Base-by-base conservation (phyloP, 1,140 invertebrate species). In the Calosoma granatense region DNA sequence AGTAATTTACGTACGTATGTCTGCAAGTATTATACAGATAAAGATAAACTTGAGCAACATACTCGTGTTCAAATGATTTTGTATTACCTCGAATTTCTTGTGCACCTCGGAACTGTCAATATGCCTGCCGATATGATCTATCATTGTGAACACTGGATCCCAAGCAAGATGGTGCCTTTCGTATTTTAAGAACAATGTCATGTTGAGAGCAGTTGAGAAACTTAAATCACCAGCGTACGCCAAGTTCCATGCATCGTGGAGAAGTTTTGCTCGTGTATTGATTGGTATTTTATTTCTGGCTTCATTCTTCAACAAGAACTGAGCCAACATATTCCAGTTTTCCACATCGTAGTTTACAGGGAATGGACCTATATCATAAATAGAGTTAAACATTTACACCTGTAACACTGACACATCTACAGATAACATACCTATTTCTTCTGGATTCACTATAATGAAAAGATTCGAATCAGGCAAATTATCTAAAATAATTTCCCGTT, bases 401-500 rank as follows among this genome's bases (percentile, higher is more conserved):
- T 51, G 11, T 51, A 11, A 12, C 19, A 22, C 20, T 22, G 15
- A 22, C n/a, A 1, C 12, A 1, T 22, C n/a, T n/a, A n/a, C n/a
- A n/a, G n/a, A n/a, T n/a, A n/a, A n/a, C n/a, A n/a, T 73, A 85
- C 84, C 85, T 62, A 88, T 87, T 72, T 88, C 87, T 59, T 87
- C 85, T n/a, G 85, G 85, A 71, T 90, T 90, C 0, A 87, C 74
- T 39, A 90, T 82, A 47, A 89, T 78, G 60, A 87, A 88, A 22
- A 79, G 63, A 17, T 84, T 68, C 19, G 72, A 71, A 11, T 63
- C 60, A 1, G 82, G 78, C 62, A 82, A 67, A 57, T 81, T 70
- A 1, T 63, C 66, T 2, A 85, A 54, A 22, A 65, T 70, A 12
- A 77, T 64, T 56, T 79, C 71, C 51, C 69, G 71, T n/a, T 72